Evolutionary conservation across 2,113 vertebrate genomes (phyloP).

Genomic region (Phalacrocorax carbo): DNA sequence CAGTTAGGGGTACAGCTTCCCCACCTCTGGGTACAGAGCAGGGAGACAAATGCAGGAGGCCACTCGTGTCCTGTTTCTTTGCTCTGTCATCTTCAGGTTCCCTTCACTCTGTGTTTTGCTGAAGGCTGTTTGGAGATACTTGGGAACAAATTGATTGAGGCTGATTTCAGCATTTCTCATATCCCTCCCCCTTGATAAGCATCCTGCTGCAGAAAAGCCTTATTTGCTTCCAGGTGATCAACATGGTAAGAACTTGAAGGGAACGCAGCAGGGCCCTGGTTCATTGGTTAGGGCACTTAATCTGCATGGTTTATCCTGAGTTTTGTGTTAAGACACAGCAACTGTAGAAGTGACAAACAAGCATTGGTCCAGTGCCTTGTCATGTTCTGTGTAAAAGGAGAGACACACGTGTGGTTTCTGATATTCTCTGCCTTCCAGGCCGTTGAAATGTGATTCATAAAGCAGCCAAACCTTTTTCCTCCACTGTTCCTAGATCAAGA

Average conservation of each 20-base stretch:
- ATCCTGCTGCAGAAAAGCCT: not conserved
- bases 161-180: not conserved
- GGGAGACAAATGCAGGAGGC: not conserved
- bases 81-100: not conserved
- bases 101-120: not conserved
- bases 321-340: not conserved
- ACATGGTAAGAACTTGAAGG: not conserved
- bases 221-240: not conserved
- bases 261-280: fast-evolving
- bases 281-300: not conserved
- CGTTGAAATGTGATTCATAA: not conserved
- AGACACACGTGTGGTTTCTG: not conserved
- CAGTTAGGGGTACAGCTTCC: not conserved
- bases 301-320: not conserved
- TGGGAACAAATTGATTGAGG: not conserved
- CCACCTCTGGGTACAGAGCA: not conserved
- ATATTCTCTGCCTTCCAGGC: not conserved
- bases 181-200: not conserved
- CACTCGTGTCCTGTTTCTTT: not conserved
- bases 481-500: not conserved
- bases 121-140: not conserved
- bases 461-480: not conserved
- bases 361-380: not conserved
- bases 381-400: not conserved
- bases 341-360: not conserved